Evolutionary conservation across 92 coral and sea anemone genomes (phyloP), one percentile per base, ranked within the genome.

Genomic region (Meandrina meandrites): DNA sequence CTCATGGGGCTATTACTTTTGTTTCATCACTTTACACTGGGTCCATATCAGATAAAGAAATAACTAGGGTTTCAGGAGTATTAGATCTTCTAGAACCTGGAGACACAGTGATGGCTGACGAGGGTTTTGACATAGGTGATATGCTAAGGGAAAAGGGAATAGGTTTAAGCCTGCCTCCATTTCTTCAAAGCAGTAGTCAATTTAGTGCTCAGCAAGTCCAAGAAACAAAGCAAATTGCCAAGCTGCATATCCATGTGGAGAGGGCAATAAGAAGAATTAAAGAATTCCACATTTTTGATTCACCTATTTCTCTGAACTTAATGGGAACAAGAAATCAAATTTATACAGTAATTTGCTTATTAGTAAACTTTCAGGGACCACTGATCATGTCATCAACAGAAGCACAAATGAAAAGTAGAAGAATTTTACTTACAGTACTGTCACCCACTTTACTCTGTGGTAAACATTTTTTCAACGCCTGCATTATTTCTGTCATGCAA

Each of bases 141-240:
- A 50, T 88, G 45, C 76, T 88, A 70, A 34, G 36, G 24, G 16
- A 19, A 12, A 86, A 79, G 71, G 74, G 79, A 24, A 83, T 76
- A 17, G 76, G 56, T 18, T 75, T 88, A 79, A 88, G 88, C 79
- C 79, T 91, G 19, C 91, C 89, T 19, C 91, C 93, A 50, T 91
- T 70, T 85, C 86, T 91, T 53, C 78, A 37, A 19, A 48, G 64
- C 48, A 60, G 79, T n/a, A 84, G 57, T 4, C 94, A 91, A 80
- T 91, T 91, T 71, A 54, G 87, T 71, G 53, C 86, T 18, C 60
- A 88, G 31, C 82, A 91, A 40, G 89, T 75, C 35, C 83, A 82
- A 42, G 91, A 91, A 48, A 91, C 94, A 40, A 88, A 91, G 79
- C 71, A 79, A 57, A 84, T 91, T 34, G 94, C 93, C 69, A 91